A percentile compares a stretch with the other conserved stretches of the same genome.
These are phyloP conservation scores for Lates japonicus DNA, from an alignment of 2,797 vertebrate species.

Conservation along the genomic window DNA sequence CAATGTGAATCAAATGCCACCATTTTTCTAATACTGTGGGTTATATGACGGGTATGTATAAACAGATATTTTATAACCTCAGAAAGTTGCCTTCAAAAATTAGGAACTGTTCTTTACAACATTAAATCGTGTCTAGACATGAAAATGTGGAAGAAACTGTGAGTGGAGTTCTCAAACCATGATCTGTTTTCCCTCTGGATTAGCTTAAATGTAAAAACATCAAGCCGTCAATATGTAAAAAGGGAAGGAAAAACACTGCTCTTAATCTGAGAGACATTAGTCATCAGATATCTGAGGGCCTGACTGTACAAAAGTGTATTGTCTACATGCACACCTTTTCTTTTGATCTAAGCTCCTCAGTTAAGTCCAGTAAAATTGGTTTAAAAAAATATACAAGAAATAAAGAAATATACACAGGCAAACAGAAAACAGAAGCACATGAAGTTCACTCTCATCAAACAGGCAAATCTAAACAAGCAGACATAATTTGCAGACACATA, in stretches of 20 bases:
- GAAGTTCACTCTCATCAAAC: not conserved
- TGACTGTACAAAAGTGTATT: not conserved
- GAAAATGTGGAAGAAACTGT: not conserved
- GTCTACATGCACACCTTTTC: not conserved
- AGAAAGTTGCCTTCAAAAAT: not conserved
- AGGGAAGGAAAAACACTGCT: not conserved
- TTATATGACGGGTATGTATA: not conserved
- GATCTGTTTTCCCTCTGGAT: not conserved
- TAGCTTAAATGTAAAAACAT: not conserved
- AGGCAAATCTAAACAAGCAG: not conserved
- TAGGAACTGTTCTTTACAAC: not conserved
- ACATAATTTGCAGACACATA: not conserved
- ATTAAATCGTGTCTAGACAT: not conserved
- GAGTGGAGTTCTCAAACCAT: not conserved
- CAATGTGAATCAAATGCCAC: not conserved
- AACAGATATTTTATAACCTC: not conserved
- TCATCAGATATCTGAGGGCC: not conserved
- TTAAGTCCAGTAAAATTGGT: not conserved
- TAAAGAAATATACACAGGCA: not conserved
- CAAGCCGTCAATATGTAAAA: not conserved
- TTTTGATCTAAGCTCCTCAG: not conserved
- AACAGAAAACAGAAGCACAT: not conserved
- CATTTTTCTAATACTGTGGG: too few relatives aligned
- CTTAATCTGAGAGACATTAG: not conserved
- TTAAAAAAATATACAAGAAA: not conserved